phyloP scores from a whole-genome alignment of 2,113 vertebrate genomes.

The Phaethon lepturus region DNA sequence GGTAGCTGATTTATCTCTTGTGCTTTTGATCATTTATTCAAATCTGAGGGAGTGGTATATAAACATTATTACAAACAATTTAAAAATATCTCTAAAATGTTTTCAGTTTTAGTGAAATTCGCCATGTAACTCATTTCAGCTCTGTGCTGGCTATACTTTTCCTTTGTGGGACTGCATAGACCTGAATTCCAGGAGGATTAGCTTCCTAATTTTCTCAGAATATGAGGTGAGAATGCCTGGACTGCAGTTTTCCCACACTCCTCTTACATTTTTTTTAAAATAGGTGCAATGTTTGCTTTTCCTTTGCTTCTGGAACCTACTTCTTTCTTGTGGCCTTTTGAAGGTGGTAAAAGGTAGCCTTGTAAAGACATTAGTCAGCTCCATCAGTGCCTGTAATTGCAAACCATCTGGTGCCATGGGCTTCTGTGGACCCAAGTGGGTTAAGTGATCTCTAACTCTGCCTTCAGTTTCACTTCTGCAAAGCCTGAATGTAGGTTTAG shows the following conservation, averaged over 20 bases:
- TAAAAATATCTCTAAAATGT: not conserved
- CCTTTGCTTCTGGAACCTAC: not conserved
- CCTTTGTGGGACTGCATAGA: not conserved
- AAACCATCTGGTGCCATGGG: not conserved
- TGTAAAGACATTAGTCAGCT: not conserved
- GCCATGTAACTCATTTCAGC: not conserved
- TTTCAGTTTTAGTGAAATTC: not conserved
- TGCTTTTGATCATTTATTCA: not conserved
- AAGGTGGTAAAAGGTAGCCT: not conserved
- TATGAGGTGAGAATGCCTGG: not conserved
- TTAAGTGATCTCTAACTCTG: not conserved
- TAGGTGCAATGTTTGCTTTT: accelerated
- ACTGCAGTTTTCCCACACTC: not conserved
- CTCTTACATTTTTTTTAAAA: not conserved
- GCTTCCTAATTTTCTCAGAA: not conserved
- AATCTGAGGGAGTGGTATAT: not conserved
- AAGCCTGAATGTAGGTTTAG: not conserved
- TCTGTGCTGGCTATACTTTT: not conserved
- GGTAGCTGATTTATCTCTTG: not conserved
- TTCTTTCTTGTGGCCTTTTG: not conserved
- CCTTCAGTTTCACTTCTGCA: not conserved
- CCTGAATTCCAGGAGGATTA: not conserved
- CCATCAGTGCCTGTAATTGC: not conserved
- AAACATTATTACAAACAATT: not conserved
- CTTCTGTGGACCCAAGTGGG: not conserved